Evolutionary conservation across 2,888 invertebrate species (phyloP).

Genomic region (Conistra vaccinii): DNA sequence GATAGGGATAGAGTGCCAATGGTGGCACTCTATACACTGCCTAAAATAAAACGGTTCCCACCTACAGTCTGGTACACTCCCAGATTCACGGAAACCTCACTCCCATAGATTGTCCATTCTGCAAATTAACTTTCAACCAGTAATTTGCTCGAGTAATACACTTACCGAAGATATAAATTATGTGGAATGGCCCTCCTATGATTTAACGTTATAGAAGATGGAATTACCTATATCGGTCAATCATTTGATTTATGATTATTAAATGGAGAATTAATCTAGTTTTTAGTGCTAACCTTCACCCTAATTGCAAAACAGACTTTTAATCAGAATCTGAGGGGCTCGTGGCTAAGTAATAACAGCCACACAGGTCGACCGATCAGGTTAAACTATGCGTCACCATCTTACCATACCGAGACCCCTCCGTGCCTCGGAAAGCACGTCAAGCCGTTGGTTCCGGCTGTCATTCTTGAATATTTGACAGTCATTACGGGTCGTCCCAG

Average conservation of each 20-base stretch:
- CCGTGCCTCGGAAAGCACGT: no score
- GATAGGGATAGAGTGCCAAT: no score
- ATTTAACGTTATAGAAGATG: slow-evolving; percentile 21
- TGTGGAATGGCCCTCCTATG: slow-evolving; percentile 38
- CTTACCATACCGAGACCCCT: no score
- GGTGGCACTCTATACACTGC: no score
- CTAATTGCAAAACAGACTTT: no score
- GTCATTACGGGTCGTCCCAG: no score
- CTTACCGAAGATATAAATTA: slow-evolving; percentile 56
- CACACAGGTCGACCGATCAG: no score
- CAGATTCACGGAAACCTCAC: slow-evolving; percentile 35
- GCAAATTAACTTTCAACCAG: slow-evolving; percentile 54
- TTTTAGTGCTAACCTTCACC: slow-evolving; percentile 11
- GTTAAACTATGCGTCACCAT: no score
- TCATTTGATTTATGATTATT: slow-evolving; percentile 52
- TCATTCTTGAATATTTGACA: no score
- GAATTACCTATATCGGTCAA: slow-evolving; percentile 10
- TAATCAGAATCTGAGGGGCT: no score
- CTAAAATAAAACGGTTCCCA: slow-evolving; percentile 26
- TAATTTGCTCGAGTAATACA: slow-evolving; percentile 55
- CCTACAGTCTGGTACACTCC: slow-evolving; percentile 17
- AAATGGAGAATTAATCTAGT: slow-evolving; percentile 22
- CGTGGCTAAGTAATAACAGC: no score
- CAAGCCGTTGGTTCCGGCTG: no score
- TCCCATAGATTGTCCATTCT: slow-evolving; percentile 53